Base-by-base conservation (phyloP, 2,113 vertebrate species). In the Lophochroa leadbeateri region DNA sequence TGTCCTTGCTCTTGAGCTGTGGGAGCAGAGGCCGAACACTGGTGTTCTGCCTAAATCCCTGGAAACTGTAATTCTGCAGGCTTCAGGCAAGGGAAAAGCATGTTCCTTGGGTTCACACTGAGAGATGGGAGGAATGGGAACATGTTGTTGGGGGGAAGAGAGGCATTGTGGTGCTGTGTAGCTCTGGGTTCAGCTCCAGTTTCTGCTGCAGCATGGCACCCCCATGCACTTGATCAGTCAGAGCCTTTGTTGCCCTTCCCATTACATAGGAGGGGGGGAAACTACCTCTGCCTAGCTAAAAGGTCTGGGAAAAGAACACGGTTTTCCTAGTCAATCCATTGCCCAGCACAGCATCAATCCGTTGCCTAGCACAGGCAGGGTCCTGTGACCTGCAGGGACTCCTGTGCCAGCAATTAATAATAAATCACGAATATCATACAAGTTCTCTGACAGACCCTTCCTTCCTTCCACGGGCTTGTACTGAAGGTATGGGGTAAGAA, bases 361-460 rank as follows among this genome's bases (percentile, higher is more conserved):
- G 0, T 65, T 92, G 89, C 90, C 81, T 86, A 68, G 72, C 86
- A 78, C 65, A 50, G 78, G 57, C 93, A 94, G 74, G 43, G 69
- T 44, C 68, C 71, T 74, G 79, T 84, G 83, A 83, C 87, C 82
- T 53, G 75, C 71, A 65, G 90, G 71, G 63, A 74, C 37, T 82
- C 70, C 63, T 15, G 46, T 96, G 91, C 95, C 93, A 91, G 90
- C 71, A 83, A 84, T 84, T 93, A 94, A 93, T 96, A 90, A 95
- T 97, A 97, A 96, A 85, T 91, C 93, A 96, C 65, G 86, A 94
- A 88, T 94, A 94, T 84, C 70, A 71, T 81, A 60, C 37, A 90
- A 91, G 60, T 63, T 96, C 95, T 92, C 76, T 97, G 95, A 96
- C 93, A 93, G 92, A 95, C 44, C 93, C 67, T 97, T 97, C 94